Conservation (phyloP, 2,797 vertebrate species). For the Spondyliosoma cantharus region DNA sequence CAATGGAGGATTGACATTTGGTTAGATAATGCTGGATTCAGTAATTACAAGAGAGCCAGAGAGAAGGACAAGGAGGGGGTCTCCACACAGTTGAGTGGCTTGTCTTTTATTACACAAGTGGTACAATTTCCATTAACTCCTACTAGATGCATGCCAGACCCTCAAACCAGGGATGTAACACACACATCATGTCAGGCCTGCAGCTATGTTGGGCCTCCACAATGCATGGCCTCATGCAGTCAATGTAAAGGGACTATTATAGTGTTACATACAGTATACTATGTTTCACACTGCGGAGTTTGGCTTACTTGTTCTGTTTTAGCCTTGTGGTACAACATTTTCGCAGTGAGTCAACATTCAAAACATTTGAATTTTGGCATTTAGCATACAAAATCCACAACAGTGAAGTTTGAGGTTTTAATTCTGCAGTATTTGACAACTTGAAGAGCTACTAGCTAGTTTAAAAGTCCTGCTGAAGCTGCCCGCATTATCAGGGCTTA, state of each 20-base stretch:
- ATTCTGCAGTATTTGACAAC: neutral
- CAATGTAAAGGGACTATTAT: conserved; percentile 43
- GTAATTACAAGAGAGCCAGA: conserved; percentile 43
- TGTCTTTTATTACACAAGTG: conserved; percentile 63
- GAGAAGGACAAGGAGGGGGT: neutral
- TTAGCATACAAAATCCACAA: neutral
- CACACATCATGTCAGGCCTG: conserved; percentile 42
- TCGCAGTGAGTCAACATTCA: neutral
- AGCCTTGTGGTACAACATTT: neutral
- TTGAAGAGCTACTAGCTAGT: neutral
- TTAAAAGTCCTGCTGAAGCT: neutral
- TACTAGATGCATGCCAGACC: conserved; percentile 46
- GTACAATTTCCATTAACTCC: conserved; percentile 56
- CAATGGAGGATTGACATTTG: conserved; percentile 57
- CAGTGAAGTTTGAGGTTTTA: neutral
- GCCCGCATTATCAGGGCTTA: too few relatives aligned
- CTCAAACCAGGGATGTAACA: conserved; percentile 33
- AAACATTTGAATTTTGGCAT: too few relatives aligned
- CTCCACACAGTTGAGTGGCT: conserved; percentile 52
- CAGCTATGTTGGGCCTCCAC: conserved; percentile 52
- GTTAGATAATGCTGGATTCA: conserved; percentile 67
- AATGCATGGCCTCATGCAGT: conserved; percentile 41
- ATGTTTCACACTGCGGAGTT: neutral
- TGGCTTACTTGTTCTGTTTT: neutral
- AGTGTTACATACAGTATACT: conserved; percentile 6